Conservation (phyloP, 2,797 vertebrate genomes). For the Sebastes steindachneri region DNA sequence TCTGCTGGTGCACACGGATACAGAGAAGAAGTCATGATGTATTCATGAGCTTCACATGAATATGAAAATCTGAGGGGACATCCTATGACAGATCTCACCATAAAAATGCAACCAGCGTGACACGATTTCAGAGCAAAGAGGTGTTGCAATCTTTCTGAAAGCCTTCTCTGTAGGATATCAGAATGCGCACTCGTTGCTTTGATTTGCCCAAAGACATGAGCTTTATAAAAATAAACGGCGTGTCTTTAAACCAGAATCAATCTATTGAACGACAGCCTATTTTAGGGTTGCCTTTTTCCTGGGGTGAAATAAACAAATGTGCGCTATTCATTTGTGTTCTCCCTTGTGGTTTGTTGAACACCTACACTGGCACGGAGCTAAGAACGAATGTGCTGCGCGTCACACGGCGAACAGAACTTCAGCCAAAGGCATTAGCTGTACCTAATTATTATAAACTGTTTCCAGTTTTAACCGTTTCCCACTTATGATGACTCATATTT, state of each 20-base stretch:
- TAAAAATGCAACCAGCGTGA: constrained; percentile 40
- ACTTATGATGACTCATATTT: constrained; percentile 14
- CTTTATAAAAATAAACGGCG: constrained; percentile 52
- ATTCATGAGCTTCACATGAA: constrained; percentile 46
- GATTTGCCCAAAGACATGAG: constrained; percentile 60
- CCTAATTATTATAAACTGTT: constrained; percentile 37
- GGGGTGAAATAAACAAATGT: constrained; percentile 65
- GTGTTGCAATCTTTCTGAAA: constrained; percentile 48
- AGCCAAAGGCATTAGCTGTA: constrained; percentile 51
- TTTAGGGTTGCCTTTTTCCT: constrained; percentile 52
- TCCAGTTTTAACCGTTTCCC: constrained; percentile 13
- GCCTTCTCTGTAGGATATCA: constrained; percentile 20
- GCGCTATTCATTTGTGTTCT: constrained; percentile 30
- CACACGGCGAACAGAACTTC: constrained; percentile 9
- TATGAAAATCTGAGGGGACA: constrained; percentile 47
- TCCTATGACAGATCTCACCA: constrained; percentile 31
- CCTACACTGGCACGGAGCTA: constrained; percentile 22
- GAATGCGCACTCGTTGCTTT: constrained; percentile 19
- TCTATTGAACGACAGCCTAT: constrained; percentile 40
- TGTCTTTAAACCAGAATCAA: constrained; percentile 48
- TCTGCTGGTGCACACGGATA: constrained; percentile 12
- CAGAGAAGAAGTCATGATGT: constrained; percentile 23
- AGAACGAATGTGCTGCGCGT: constrained; percentile 21
- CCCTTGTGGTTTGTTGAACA: constrained; percentile 48
- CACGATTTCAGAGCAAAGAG: constrained; percentile 37